Evolutionary conservation across 2,797 vertebrate genomes (phyloP), one percentile per base, ranked within the genome.

Genomic region (Neoniphon sammara): DNA sequence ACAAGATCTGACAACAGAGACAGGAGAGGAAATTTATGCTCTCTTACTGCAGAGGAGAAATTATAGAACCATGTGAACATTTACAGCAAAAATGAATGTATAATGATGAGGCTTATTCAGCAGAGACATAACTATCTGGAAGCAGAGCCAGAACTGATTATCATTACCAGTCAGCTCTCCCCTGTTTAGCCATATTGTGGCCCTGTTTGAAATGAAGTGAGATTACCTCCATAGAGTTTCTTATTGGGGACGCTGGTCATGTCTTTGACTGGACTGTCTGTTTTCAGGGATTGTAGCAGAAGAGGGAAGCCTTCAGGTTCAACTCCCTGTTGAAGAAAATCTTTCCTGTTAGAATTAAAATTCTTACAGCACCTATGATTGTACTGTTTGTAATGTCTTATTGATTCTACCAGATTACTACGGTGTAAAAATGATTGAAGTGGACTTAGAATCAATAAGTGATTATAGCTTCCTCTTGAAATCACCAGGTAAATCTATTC

Each of bases 221-320:
- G 18, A 34, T 80, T 82, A 97, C 97, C 96, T 94, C 95, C 94
- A 49, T 95, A 97, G 57, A 97, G 95, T 44, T 94, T 95, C 78
- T 88, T 95, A 44, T 94, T 95, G 27, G 91, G 92, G 78, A 70
- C 90, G 85, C 90, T 88, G 80, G 92, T 87, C 27, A 95, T 87
- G 66, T 94, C 94, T 75, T 92, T 94, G 77, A 73, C n/a, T 7
- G 94, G 95, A 23, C 92, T 71, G 17, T 94, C 94, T 44, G 86
- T 91, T 92, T 95, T 96, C 73, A 97, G 87, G 3, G 96, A 96
- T 10, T 95, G 93, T 47, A 93, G 91, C 64, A 96, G 89, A 77
- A 96, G 89, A 66, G 96, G 95, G 66, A 94, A 96, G 53, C 81
- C 94, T 76, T 96, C 96, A 67, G 95, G 93, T 88, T 97, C 96